Evolutionary conservation across 2,797 vertebrate genomes (phyloP).

Genomic region (Pelochelys cantorii): DNA sequence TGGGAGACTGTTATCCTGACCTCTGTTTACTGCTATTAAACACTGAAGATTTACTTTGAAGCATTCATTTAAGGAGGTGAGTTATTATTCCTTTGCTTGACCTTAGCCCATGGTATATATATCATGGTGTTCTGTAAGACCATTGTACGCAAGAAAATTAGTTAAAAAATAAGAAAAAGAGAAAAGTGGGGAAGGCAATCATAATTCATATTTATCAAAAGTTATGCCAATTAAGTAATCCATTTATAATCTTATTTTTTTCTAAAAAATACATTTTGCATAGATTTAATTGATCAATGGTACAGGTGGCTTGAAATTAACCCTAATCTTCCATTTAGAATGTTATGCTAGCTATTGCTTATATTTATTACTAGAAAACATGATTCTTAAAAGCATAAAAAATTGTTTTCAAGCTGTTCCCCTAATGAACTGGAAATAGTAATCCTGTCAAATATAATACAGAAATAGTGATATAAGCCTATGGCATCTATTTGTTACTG

Average conservation of each 20-base stretch:
- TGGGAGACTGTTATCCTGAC: slow-evolving; percentile 79
- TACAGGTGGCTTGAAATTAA: slow-evolving; percentile 64
- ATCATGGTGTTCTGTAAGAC: slow-evolving; percentile 76
- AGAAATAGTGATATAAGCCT: slow-evolving; percentile 86
- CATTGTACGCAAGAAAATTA: slow-evolving; percentile 66
- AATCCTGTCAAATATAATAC: slow-evolving; percentile 86
- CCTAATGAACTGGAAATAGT: slow-evolving; percentile 86
- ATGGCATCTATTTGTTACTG: slow-evolving; percentile 85
- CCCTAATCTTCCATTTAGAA: slow-evolving; percentile 57
- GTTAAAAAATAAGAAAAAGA: slow-evolving; percentile 4
- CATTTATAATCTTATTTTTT: slow-evolving; percentile 26
- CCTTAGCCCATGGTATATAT: slow-evolving; percentile 80
- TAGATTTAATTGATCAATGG: slow-evolving; percentile 47
- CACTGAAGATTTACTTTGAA: slow-evolving; percentile 82
- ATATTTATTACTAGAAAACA: slow-evolving; percentile 76
- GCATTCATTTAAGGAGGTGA: slow-evolving; percentile 82
- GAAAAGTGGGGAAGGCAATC: not conserved
- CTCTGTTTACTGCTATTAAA: slow-evolving; percentile 81
- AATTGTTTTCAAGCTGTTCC: slow-evolving; percentile 84
- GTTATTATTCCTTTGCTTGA: slow-evolving; percentile 83
- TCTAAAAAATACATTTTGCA: slow-evolving; percentile 32
- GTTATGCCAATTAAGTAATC: slow-evolving; percentile 34
- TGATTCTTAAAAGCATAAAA: slow-evolving; percentile 83
- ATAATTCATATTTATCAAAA: slow-evolving; percentile 34
- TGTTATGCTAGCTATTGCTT: slow-evolving; percentile 66